These are phyloP conservation scores for Drosophila micromelanica DNA, from an alignment of 1,140 invertebrate species.

Conservation along the genomic window DNA sequence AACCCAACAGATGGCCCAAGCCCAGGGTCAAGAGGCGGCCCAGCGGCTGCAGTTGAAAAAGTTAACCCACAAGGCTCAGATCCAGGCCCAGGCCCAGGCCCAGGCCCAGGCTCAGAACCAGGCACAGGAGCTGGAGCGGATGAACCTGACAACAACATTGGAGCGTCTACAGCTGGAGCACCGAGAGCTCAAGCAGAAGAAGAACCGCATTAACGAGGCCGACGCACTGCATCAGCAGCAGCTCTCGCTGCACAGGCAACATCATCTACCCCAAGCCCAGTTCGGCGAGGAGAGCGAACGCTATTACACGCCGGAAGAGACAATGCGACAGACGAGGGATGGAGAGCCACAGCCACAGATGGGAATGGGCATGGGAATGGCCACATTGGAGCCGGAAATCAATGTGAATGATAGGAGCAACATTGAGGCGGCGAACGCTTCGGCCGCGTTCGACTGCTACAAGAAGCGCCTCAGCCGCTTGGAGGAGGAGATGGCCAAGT, in stretches of 20 bases:
- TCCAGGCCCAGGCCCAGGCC: conserved; percentile 2
- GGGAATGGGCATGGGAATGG: too few species aligned
- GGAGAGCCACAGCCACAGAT: neutral
- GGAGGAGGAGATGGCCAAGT: conserved; percentile 65
- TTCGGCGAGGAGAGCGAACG: neutral
- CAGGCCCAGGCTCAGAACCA: conserved; percentile 5
- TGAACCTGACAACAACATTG: conserved; percentile 9
- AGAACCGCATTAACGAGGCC: neutral
- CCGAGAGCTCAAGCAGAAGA: conserved; percentile 6
- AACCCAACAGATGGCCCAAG: neutral
- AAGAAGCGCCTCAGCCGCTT: conserved; percentile 37
- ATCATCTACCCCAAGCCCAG: neutral
- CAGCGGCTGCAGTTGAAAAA: neutral
- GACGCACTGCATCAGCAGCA: neutral
- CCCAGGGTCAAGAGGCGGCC: neutral
- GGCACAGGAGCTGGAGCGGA: neutral
- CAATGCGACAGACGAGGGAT: neutral
- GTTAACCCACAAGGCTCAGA: neutral
- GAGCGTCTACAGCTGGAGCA: conserved; percentile 25
- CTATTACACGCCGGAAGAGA: conserved; percentile 19
- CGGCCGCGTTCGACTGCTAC: conserved; percentile 42
- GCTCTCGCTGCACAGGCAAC: neutral
- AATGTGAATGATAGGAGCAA: too few species aligned
- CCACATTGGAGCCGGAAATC: neutral
- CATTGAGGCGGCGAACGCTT: neutral